Percentiles rank a stretch among this genome's conserved stretches.
phyloP scores from a whole-genome alignment of 2,113 vertebrate genomes.

The Chlamydotis undulata region DNA sequence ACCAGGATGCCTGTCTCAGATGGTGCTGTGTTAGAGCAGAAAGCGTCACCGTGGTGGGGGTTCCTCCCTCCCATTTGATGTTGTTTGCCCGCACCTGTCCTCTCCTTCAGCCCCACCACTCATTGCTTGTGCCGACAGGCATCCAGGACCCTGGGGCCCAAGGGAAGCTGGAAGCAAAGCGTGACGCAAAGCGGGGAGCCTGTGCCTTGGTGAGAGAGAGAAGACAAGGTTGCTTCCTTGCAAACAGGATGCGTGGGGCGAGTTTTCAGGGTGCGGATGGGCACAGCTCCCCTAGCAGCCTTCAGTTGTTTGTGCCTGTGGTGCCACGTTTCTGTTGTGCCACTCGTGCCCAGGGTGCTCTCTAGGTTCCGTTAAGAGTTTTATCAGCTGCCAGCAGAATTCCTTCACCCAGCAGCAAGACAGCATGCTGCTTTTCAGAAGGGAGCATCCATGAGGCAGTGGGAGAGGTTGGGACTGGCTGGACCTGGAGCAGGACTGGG shows the following conservation, averaged over 20 bases:
- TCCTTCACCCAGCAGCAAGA: neutral
- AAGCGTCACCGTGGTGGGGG: neutral
- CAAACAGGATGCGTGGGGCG: neutral
- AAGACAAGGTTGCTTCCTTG: fast-evolving
- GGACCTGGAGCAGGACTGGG: neutral
- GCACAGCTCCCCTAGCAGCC: neutral
- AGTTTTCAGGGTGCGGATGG: neutral
- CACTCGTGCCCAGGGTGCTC: neutral
- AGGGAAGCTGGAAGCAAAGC: neutral
- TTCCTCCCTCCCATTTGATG: neutral
- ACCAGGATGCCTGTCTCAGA: conserved; percentile 13
- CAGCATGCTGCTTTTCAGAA: neutral
- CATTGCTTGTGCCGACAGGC: neutral
- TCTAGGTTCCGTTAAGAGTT: neutral
- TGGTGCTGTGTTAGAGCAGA: neutral
- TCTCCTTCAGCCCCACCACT: neutral
- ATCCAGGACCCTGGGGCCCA: neutral
- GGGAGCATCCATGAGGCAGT: neutral
- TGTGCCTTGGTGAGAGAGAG: fast-evolving
- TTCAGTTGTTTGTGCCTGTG: neutral
- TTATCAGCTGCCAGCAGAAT: neutral
- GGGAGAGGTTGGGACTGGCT: neutral
- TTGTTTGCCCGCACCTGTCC: neutral
- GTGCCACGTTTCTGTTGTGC: fast-evolving
- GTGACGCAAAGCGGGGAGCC: neutral